Base-by-base conservation (phyloP, 2,113 vertebrate genomes). In the Erpornis zantholeuca region DNA sequence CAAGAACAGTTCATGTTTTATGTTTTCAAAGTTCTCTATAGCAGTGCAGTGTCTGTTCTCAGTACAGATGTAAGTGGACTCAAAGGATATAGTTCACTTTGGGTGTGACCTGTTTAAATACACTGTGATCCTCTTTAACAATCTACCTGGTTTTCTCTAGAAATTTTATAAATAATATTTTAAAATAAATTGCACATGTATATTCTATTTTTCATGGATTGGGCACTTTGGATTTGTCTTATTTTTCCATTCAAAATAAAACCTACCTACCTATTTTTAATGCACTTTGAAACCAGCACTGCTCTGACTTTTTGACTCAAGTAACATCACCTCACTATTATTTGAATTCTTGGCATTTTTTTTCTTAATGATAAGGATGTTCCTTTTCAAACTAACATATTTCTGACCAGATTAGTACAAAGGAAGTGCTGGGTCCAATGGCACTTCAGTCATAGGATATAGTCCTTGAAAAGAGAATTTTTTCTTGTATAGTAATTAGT, bases 351-450 rank as follows among this genome's bases (percentile, higher is more conserved):
- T 90, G 11, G 0, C 22, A 15, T 56, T 80, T 76, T 93, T 79
- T 65, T 45, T 63, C 47, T 35, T 22, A 65, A 35, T 0, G 2
- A 72, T 79, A 79, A 76, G 25, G 53, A 45, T 38, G 28, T 29
- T 79, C 7, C 9, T 87, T 91, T 82, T 69, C 42, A 85, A 77
- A 94, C 72, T 40, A 88, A 61, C 42, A 66, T 16, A 10, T 72
- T 91, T 77, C 59, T 93, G 81, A 76, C 24, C n/a, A 77, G 75
- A 81, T 59, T 88, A 83, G 27, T 90, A 78, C 20, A 35, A 28
- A 93, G 47, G 56, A 83, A 63, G 6, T 49, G 7, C 31, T 93
- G 60, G 31, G 12, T 96, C 12, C 16, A 83, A 6, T 53, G 64
- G 38, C 64, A 71, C 3, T 90, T 77, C 36, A 44, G 92, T 93